phyloP scores from a whole-genome alignment of 2,888 invertebrate species.

The Dicycla oo region DNA sequence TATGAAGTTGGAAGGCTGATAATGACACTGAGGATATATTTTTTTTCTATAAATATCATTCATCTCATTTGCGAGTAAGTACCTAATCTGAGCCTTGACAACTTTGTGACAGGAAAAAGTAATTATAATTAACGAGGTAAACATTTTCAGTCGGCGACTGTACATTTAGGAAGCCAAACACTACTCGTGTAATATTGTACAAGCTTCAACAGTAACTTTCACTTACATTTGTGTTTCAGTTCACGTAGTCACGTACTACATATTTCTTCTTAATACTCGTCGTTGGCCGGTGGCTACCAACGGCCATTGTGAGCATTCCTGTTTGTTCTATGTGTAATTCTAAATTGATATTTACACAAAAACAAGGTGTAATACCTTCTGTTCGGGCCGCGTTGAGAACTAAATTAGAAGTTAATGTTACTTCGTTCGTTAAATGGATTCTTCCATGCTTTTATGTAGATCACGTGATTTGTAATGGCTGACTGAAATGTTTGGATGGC shows the following conservation, averaged over 20 bases:
- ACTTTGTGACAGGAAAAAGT: neutral
- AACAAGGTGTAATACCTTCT: slow-evolving; percentile 63
- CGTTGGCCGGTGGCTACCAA: slow-evolving; percentile 56
- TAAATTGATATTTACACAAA: slow-evolving; percentile 76
- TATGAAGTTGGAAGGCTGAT: neutral
- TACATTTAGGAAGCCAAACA: slow-evolving; percentile 48
- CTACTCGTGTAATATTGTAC: slow-evolving; percentile 53
- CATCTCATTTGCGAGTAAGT: neutral
- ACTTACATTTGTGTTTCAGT: slow-evolving; percentile 70
- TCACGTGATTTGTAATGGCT: slow-evolving; percentile 51
- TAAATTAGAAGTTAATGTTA: slow-evolving; percentile 55
- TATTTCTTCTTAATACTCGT: slow-evolving; percentile 81
- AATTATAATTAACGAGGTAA: neutral
- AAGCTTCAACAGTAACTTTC: slow-evolving; percentile 70
- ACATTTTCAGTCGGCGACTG: neutral
- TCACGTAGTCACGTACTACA: slow-evolving; percentile 77
- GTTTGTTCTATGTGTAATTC: slow-evolving; percentile 70
- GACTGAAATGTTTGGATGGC: slow-evolving; percentile 42
- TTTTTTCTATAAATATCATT: too few species aligned
- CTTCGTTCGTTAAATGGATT: slow-evolving; percentile 41
- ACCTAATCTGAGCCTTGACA: neutral
- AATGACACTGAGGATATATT: neutral
- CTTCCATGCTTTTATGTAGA: slow-evolving; percentile 41
- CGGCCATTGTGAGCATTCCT: slow-evolving; percentile 70
- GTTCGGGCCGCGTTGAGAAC: slow-evolving; percentile 48